phyloP scores from a whole-genome alignment of 1,140 invertebrate species.

The Dermatophagoides farinae region DNA sequence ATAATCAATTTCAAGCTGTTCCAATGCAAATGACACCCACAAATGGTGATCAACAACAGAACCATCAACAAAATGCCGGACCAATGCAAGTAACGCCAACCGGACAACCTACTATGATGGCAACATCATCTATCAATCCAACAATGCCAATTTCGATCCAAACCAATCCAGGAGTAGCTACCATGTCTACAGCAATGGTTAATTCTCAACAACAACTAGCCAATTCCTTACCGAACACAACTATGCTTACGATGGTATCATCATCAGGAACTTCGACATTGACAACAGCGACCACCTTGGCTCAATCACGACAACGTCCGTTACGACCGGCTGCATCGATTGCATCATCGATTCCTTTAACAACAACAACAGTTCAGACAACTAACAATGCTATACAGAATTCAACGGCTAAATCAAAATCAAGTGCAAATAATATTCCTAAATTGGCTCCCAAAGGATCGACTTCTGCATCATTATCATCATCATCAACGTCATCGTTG shows the following conservation, averaged over 20 bases:
- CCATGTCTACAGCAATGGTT: not conserved
- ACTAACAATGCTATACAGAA: not conserved
- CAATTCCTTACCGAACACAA: not conserved
- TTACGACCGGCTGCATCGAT: not conserved
- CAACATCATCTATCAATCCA: not conserved
- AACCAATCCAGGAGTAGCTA: not conserved
- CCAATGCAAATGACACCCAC: not conserved
- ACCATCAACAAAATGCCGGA: not conserved
- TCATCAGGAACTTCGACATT: not conserved
- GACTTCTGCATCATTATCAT: too few species aligned
- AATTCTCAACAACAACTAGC: not conserved
- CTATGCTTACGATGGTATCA: not conserved
- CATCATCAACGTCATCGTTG: too few species aligned
- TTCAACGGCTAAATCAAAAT: not conserved
- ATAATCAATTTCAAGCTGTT: conserved; percentile 8
- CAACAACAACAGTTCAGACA: not conserved
- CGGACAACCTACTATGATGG: not conserved
- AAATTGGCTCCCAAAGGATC: not conserved
- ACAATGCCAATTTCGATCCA: not conserved
- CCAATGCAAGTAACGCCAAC: not conserved
- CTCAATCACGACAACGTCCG: not conserved
- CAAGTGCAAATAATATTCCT: not conserved
- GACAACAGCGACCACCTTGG: not conserved
- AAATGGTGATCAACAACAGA: not conserved
- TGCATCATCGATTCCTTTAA: not conserved